A percentile compares a stretch with the other conserved stretches of the same genome.
Evolutionary conservation across 1,140 invertebrate species (phyloP).

Genomic region (Campoletis sonorensis): DNA sequence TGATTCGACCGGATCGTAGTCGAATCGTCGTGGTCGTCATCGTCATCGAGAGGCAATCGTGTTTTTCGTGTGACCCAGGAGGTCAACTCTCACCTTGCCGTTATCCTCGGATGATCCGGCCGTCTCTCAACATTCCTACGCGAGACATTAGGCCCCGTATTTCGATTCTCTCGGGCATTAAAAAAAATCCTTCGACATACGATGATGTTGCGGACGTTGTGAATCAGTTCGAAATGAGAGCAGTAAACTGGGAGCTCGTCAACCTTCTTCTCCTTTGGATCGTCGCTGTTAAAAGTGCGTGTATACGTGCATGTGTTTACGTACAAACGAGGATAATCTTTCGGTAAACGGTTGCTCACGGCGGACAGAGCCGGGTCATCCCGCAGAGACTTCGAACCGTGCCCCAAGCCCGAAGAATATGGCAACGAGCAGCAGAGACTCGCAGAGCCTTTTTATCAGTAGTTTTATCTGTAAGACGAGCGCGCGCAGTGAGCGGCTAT

Average conservation of each 20-base stretch:
- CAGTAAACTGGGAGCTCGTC: constrained; percentile 35
- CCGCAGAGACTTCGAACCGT: background rate
- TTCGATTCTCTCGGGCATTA: constrained; percentile 3
- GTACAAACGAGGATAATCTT: constrained; percentile 67
- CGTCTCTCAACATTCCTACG: constrained; percentile 12
- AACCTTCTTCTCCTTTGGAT: constrained; percentile 48
- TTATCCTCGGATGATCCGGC: background rate
- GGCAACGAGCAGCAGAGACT: constrained; percentile 49
- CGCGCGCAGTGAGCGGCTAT: constrained; percentile 76
- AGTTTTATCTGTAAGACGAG: constrained; percentile 71
- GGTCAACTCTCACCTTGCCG: constrained; percentile 3
- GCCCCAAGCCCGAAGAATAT: constrained; percentile 32
- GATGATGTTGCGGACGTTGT: background rate
- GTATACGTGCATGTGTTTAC: background rate
- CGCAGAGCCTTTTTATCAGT: constrained; percentile 69
- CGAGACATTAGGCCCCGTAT: constrained; percentile 23
- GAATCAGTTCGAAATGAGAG: background rate
- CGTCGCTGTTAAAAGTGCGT: background rate
- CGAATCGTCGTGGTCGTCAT: constrained; percentile 6
- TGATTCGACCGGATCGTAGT: constrained; percentile 30
- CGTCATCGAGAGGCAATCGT: constrained; percentile 1
- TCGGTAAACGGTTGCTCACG: constrained; percentile 68
- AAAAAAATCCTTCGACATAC: background rate
- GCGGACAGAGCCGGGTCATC: constrained; percentile 20
- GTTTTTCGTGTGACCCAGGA: constrained; percentile 25